Base-by-base conservation (phyloP, 2,888 invertebrate species). In the Resseliella maxima region DNA sequence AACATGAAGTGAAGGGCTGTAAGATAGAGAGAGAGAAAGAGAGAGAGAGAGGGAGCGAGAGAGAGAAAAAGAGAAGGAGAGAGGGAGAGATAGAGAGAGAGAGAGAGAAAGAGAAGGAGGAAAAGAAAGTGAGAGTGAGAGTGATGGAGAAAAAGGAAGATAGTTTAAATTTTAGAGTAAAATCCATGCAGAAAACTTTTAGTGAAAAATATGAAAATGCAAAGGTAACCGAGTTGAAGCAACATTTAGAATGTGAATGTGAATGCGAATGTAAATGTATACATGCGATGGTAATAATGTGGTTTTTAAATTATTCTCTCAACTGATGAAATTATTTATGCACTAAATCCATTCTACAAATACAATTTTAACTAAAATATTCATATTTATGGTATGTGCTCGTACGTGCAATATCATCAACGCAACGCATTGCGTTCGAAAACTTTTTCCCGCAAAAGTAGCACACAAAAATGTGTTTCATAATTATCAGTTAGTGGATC, bases 281-380 rank as follows among this genome's bases (percentile, higher is more conserved):
- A n/a, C 24, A 24, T 15, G 27, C 59, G n/a, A 81, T 81, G 8
- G 81, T 18, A 81, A 36, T 81, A 81, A 81, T 81, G 81, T 36
- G 81, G 81, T 81, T 81, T 81, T 81, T 36, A 81, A 81, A 81
- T 36, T 81, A 36, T 81, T 8, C 36, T n/a, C n/a, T 36, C 81
- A 36, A 81, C 15, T 81, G 81, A 36, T 81, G 81, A 81, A 81
- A 81, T 81, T 81, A 81, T 81, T 81, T 81, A 81, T 36, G 36
- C 36, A 81, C 36, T 36, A 81, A 81, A 81, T 81, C 36, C 35
- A 36, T 81, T 59, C 59, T n/a, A n/a, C 24, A 59, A 59, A 59
- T 59, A 24, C 59, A n/a, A 59, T 59, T 59, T 24, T 12, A 59
- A 15, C 24, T 59, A 27, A 59, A 59, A 59, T 59, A 59, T 59